Conservation (phyloP, 2,888 invertebrate genomes). For the Tiliacea citrago region DNA sequence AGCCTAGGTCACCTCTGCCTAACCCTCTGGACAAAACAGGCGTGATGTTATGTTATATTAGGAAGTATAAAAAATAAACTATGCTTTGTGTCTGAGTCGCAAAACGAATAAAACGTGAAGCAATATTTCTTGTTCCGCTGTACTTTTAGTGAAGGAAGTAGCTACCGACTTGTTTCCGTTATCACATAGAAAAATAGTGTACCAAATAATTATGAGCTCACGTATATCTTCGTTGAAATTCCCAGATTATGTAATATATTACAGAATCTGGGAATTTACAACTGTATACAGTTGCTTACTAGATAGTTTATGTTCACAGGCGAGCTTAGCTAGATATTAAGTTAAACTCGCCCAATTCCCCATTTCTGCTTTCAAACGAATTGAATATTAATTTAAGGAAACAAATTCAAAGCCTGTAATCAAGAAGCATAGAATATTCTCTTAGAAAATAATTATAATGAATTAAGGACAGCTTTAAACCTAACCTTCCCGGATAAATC, state of each 20-base stretch:
- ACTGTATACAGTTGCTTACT: neutral
- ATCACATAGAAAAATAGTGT: neutral
- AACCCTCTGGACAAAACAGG: no score
- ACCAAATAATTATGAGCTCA: neutral
- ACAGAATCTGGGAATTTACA: no score
- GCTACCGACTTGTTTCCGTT: neutral
- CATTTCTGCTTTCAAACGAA: slow-evolving; percentile 7
- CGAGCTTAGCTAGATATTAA: neutral
- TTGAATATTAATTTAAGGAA: slow-evolving; percentile 30
- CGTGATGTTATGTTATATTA: neutral
- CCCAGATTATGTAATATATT: neutral
- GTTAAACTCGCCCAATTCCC: neutral
- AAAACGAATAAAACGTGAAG: neutral
- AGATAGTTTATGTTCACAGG: slow-evolving; percentile 12
- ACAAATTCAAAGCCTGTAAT: slow-evolving; percentile 19
- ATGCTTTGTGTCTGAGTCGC: neutral
- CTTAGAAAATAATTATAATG: neutral
- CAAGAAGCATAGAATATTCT: slow-evolving; percentile 8
- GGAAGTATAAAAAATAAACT: neutral
- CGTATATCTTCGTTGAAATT: neutral
- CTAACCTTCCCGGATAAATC: neutral
- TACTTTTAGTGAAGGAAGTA: neutral
- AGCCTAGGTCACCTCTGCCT: no score
- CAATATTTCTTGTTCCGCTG: neutral
- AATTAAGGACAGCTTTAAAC: neutral